A percentile compares a stretch with the other conserved stretches of the same genome.
Evolutionary conservation across 2,888 invertebrate species (phyloP).

Genomic region (Melieria crassipennis): DNA sequence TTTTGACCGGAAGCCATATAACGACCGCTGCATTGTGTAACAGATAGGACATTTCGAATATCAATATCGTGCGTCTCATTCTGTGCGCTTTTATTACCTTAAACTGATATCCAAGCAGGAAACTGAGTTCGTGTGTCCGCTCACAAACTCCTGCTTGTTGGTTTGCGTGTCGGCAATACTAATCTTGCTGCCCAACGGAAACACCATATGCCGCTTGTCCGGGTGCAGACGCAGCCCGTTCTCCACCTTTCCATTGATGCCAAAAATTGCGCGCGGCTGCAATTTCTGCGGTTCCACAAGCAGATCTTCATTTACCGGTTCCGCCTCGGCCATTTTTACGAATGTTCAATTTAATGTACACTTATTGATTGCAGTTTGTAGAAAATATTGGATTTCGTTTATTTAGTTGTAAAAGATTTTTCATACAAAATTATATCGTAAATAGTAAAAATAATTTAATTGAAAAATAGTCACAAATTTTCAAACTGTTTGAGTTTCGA

Average conservation of each 20-base stretch:
- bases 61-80: constrained; percentile 1
- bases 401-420: too few relatives aligned
- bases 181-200: constrained; percentile 83
- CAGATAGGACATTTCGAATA: constrained; percentile 6
- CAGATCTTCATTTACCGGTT: constrained; percentile 10
- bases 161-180: constrained; percentile 75
- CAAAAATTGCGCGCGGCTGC: constrained; percentile 77
- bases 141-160: constrained; percentile 78
- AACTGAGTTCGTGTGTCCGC: constrained; percentile 83
- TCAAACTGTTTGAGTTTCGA: too few relatives aligned
- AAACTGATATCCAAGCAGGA: constrained; percentile 81
- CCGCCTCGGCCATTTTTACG: constrained; percentile 29
- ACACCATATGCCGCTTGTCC: constrained; percentile 75
- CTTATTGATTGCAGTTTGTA: too few relatives aligned
- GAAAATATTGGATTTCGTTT: too few relatives aligned
- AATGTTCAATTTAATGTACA: too few relatives aligned
- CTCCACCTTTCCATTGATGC: constrained; percentile 76
- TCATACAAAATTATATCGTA: too few relatives aligned
- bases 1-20: constrained; percentile 90
- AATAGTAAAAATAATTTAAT: too few relatives aligned
- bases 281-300: constrained; percentile 64
- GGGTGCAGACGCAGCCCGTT: constrained; percentile 79
- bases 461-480: too few relatives aligned
- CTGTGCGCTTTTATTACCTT: constrained; percentile 49
- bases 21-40: constrained; percentile 69